Base-by-base conservation (phyloP, 2,888 invertebrate species). In the Agrilus biguttatus region DNA sequence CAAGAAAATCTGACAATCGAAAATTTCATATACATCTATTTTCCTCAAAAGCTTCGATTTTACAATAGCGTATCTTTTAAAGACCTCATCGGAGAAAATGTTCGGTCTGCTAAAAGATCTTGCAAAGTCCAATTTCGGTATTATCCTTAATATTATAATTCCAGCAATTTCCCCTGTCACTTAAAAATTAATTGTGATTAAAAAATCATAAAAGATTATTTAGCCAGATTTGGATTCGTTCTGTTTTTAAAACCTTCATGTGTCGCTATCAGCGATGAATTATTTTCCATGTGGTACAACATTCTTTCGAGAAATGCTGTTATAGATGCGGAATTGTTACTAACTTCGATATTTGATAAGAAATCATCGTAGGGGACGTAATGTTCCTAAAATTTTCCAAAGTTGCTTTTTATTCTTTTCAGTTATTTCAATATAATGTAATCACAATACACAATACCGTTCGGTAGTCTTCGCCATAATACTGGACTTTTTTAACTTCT, bases 211-310 rank as follows among this genome's bases (percentile, higher is more conserved):
- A 3, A 23, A 23, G 17, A 3, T 23, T 8, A 23, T 6, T 5
- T 8, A 23, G 7, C 7, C n/a, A n/a, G n/a, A 4, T 19, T 19
- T 19, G 5, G 19, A 19, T 19, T 19, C 2, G 2, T 19, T 19
- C 19, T 2, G 19, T 33, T 17, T 21, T 19, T 43, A 32, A 48
- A 45, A 52, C 53, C 45, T 39, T 42, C 47, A 43, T 61, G 55
- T 12, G 61, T 40, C n/a, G 58, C 57, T 34, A 58, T 52, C 33
- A 61, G 53, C 0, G 60, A 61, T 40, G 52, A 52, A 14, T 45
- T 46, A 45, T 60, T 58, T 41, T 54, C 55, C 36, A 62, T 45
- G 40, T 52, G 52, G 33, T 45, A 53, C 17, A 54, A 34, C 23
- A 57, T 37, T 41, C 49, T 45, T 4, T 54, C 48, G 14, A 54